phyloP scores from a whole-genome alignment of 2,797 vertebrate species.

The Enteromius treurensis region DNA sequence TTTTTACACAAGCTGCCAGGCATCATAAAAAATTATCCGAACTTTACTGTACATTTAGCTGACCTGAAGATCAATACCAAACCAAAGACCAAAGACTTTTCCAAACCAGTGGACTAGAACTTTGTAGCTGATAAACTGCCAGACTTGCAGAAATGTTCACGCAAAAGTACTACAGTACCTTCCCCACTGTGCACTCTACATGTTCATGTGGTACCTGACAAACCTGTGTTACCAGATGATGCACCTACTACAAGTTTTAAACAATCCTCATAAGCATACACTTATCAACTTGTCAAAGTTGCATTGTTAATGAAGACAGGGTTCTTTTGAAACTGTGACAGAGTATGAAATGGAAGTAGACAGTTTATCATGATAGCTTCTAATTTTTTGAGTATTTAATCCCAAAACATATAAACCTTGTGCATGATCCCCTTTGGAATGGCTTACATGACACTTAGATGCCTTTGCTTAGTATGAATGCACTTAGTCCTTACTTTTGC shows the following conservation, averaged over 20 bases:
- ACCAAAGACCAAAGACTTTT: neutral
- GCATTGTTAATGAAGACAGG: conserved; percentile 2
- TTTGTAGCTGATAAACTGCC: neutral
- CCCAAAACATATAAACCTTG: conserved; percentile 20
- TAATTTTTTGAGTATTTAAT: conserved; percentile 40
- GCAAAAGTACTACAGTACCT: neutral
- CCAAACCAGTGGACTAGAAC: neutral
- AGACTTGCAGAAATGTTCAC: neutral
- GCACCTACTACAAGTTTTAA: neutral
- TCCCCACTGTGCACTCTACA: neutral
- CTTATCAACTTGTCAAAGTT: conserved; percentile 24
- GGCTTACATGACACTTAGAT: neutral
- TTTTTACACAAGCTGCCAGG: neutral
- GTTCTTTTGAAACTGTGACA: conserved; percentile 1
- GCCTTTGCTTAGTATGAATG: neutral
- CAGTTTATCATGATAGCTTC: conserved; percentile 7
- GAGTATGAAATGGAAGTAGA: neutral
- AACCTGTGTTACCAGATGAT: conserved; percentile 40
- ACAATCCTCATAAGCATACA: conserved; percentile 12
- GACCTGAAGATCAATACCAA: neutral
- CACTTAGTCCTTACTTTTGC: neutral
- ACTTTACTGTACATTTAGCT: neutral
- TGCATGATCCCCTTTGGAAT: conserved; percentile 17
- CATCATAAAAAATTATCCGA: neutral
- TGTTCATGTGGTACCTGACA: conserved; percentile 13